Evolutionary conservation across 2,888 invertebrate species (phyloP).

Genomic region (Orgyia antiqua): DNA sequence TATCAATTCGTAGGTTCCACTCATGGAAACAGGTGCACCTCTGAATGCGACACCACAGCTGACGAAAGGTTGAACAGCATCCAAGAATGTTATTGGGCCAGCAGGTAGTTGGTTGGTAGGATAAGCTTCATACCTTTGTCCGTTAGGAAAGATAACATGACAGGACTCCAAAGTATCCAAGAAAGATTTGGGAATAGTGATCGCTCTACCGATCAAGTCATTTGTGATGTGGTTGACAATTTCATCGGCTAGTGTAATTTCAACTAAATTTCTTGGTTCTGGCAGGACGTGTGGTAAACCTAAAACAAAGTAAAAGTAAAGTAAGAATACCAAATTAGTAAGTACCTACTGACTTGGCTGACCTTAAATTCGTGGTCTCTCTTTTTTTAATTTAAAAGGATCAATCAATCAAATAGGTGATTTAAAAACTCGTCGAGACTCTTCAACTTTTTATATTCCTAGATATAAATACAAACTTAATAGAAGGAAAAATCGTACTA

Average conservation of each 20-base stretch:
- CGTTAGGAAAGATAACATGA: conserved; percentile 13
- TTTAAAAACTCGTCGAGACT: too few species aligned
- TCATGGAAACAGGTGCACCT: conserved; percentile 5
- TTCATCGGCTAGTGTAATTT: conserved; percentile 10
- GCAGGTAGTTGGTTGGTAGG: conserved; percentile 12
- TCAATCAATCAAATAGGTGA: too few species aligned
- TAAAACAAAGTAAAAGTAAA: too few species aligned
- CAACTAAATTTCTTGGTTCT: conserved; percentile 1
- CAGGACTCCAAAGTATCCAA: conserved; percentile 11
- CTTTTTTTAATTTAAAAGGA: too few species aligned
- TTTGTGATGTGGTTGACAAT: conserved; percentile 8
- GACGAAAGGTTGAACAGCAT: conserved; percentile 9
- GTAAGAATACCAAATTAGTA: too few species aligned
- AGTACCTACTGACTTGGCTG: too few species aligned
- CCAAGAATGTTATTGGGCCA: conserved; percentile 8
- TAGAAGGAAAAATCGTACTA: too few species aligned
- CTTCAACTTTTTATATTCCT: too few species aligned
- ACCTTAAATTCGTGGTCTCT: too few species aligned
- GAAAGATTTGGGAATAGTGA: conserved; percentile 13
- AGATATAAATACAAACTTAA: too few species aligned
- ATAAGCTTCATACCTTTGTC: conserved; percentile 10
- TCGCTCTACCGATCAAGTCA: conserved; percentile 6
- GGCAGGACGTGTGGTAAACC: conserved; percentile 5
- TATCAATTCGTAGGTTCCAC: conserved; percentile 15
- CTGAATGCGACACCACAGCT: conserved; percentile 12